A percentile compares a stretch with the other conserved stretches of the same genome.
Conservation (phyloP, 2,888 invertebrate genomes). For the Coremacera marginata region DNA sequence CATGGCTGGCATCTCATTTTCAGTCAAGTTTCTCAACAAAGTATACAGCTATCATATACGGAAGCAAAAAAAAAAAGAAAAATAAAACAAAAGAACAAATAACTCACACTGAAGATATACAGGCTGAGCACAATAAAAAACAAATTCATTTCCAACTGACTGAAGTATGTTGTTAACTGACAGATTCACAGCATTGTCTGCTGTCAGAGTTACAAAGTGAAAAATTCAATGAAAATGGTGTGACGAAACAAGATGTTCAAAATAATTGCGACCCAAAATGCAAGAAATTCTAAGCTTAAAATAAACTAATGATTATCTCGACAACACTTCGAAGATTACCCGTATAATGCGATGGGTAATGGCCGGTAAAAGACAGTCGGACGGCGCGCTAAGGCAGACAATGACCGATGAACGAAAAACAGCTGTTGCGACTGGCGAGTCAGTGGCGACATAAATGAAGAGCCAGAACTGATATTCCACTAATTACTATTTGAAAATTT, state of each 20-base stretch:
- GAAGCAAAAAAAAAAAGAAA: no score
- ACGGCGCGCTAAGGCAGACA: background rate
- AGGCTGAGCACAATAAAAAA: no score
- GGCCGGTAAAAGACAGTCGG: background rate
- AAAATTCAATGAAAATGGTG: background rate
- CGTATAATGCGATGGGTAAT: background rate
- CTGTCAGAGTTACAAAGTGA: background rate
- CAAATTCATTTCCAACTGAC: background rate
- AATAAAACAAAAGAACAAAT: background rate
- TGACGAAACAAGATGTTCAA: background rate
- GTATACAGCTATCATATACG: background rate
- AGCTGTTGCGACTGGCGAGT: background rate
- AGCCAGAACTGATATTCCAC: slow-evolving; percentile 12
- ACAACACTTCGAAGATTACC: background rate
- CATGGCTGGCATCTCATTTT: background rate
- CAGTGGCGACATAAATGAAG: slow-evolving; percentile 31
- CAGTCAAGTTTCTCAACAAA: background rate
- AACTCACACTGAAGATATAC: background rate
- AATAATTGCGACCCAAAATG: background rate
- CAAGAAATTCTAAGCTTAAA: background rate
- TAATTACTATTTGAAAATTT: slow-evolving; percentile 11
- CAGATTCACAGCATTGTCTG: background rate
- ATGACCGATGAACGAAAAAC: background rate
- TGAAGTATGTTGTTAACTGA: background rate
- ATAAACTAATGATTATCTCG: background rate